Conservation (phyloP, 2,797 vertebrate genomes). For the Tokudaia muenninki region DNA sequence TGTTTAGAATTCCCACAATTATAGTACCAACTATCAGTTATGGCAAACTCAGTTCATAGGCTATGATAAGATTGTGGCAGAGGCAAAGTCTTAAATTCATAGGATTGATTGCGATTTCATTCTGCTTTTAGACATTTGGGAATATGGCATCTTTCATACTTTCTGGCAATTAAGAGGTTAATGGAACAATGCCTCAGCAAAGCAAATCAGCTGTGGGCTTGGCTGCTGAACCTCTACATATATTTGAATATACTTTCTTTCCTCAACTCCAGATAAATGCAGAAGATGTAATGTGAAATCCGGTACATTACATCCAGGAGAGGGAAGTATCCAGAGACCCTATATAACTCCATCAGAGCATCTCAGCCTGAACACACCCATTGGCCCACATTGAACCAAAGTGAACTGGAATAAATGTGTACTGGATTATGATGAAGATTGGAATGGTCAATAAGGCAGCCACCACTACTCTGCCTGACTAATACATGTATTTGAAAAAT, state of each 20-base stretch:
- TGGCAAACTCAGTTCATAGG: not conserved
- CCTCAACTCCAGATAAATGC: not conserved
- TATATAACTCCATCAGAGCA: not conserved
- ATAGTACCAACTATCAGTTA: not conserved
- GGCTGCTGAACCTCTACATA: not conserved
- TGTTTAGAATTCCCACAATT: not conserved
- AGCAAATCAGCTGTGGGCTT: not conserved
- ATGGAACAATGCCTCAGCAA: not conserved
- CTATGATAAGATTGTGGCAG: not conserved
- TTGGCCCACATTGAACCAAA: not conserved
- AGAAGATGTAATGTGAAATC: not conserved
- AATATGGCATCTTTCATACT: not conserved
- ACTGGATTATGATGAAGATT: not conserved
- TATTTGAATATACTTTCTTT: not conserved
- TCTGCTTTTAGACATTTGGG: not conserved
- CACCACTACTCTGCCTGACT: not conserved
- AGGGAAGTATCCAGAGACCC: not conserved
- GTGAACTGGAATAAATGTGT: not conserved
- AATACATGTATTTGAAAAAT: not conserved
- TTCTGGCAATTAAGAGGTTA: not conserved
- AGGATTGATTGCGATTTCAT: not conserved
- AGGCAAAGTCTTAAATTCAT: not conserved
- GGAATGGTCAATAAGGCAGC: not conserved
- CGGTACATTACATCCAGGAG: not conserved
- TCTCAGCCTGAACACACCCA: no score